Evolutionary conservation across 2,113 vertebrate genomes (phyloP), one percentile per base, ranked within the genome.

Genomic region (Centropus unirufus): DNA sequence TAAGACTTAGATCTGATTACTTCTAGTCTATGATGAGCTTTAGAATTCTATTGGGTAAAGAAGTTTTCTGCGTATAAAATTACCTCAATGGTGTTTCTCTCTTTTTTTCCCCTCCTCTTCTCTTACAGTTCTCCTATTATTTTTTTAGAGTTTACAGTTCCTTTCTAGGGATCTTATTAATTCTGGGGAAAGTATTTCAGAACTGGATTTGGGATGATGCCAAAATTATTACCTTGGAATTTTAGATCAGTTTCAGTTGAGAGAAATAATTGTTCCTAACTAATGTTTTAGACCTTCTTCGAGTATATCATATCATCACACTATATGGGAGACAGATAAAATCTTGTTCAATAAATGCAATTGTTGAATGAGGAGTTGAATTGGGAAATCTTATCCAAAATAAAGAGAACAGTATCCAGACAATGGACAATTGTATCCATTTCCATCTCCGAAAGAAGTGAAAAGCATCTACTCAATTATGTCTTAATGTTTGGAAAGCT

Each of bases 21-120:
- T 22, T 46, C 18, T 21, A 62, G 8, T 47, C 9, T 30, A 24
- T 85, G 22, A 62, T 42, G 5, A 26, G 20, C 1, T 3, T 64
- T 14, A 39, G 46, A 80, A 83, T 4, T 39, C 17, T 14, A 46
- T 10, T 42, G 13, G 10, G 8, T 55, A 64, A 47, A 78, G 57
- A 27, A 1, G 0, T 12, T 73, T 74, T 8, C 7, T 54, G 8
- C 8, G 52, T 67, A 44, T 29, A 62, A 90, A 90, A 82, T 36
- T 62, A 1, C 40, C 29, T 51, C 5, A 44, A 36, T 49, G 16
- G 40, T 47, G 1, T 34, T 78, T 30, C 10, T 4, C 11, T 18
- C 8, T n/a, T 9, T 22, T 32, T 7, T 22, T 44, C 17, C 17
- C 4, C 5, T 13, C 12, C 55, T 2, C 1, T 47, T 24, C 5